Conservation (phyloP, 1,140 invertebrate species). For the Diorhabda elongata region DNA sequence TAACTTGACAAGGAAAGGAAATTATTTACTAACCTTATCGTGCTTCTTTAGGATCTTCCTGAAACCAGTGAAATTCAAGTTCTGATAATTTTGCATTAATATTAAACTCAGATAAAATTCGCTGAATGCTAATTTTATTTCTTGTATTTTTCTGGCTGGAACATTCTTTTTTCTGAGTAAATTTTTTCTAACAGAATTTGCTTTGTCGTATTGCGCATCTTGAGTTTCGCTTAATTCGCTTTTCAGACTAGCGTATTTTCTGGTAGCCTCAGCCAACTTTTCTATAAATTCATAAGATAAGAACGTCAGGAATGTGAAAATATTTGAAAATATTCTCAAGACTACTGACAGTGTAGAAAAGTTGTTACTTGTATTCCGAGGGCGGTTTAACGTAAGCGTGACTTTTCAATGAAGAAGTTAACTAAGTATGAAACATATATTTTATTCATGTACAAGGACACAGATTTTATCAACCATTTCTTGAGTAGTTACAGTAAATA, state of each 20-base stretch:
- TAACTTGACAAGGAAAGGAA: too few species aligned
- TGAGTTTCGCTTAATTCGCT: conserved; percentile 79
- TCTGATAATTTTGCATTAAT: conserved; percentile 85
- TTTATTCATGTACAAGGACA: too few species aligned
- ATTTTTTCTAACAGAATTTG: conserved; percentile 51
- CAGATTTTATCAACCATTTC: too few species aligned
- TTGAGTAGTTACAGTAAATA: too few species aligned
- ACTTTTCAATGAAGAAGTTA: too few species aligned
- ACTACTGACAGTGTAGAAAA: too few species aligned
- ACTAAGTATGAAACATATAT: too few species aligned
- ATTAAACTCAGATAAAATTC: conserved; percentile 99
- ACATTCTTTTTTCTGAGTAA: conserved; percentile 50
- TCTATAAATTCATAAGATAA: conserved; percentile 55
- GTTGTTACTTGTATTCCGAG: too few species aligned
- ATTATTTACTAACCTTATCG: conserved; percentile 76
- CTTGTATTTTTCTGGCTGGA: conserved; percentile 78
- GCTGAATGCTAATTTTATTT: conserved; percentile 96
- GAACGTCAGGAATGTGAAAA: too few species aligned
- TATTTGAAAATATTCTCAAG: too few species aligned
- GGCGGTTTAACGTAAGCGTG: too few species aligned
- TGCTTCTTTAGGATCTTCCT: conserved; percentile 99
- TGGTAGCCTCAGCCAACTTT: conserved; percentile 93
- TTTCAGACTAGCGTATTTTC: conserved; percentile 88
- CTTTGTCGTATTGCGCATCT: conserved; percentile 59
- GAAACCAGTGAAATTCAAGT: conserved; percentile 98